Conservation (phyloP, 2,888 invertebrate genomes). For the Cordilura impudica region DNA sequence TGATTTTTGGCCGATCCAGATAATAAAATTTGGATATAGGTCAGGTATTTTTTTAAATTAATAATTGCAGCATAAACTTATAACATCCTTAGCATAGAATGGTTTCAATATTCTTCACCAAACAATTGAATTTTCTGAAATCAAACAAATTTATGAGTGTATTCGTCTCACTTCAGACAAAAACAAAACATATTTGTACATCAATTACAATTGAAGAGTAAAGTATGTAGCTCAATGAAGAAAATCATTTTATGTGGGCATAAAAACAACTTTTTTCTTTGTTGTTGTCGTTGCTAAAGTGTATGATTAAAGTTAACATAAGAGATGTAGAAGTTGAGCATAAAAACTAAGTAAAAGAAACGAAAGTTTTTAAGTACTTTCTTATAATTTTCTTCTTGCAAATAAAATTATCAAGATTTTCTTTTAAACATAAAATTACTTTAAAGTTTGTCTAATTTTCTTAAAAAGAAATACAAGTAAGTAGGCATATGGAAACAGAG, state of each 20-base stretch:
- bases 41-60: no score
- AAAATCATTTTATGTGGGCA: conserved; percentile 37
- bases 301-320: conserved; percentile 17
- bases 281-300: not conserved
- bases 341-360: not conserved
- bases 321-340: not conserved
- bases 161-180: no score
- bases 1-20: no score
- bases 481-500: not conserved
- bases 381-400: not conserved
- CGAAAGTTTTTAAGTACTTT: conserved; percentile 47
- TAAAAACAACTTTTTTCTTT: conserved; percentile 5
- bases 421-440: conserved; percentile 46
- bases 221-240: not conserved
- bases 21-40: no score
- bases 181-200: conserved; percentile 15
- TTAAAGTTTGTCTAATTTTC: conserved; percentile 42
- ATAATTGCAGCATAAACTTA: no score
- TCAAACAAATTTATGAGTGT: no score
- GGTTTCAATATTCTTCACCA: no score
- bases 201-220: not conserved
- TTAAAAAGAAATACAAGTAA: conserved; percentile 3
- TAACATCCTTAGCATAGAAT: no score
- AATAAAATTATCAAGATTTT: conserved; percentile 36
- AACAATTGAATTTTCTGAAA: no score